Evolutionary conservation across 2,888 invertebrate genomes (phyloP).

Genomic region (Lamproptera curius): DNA sequence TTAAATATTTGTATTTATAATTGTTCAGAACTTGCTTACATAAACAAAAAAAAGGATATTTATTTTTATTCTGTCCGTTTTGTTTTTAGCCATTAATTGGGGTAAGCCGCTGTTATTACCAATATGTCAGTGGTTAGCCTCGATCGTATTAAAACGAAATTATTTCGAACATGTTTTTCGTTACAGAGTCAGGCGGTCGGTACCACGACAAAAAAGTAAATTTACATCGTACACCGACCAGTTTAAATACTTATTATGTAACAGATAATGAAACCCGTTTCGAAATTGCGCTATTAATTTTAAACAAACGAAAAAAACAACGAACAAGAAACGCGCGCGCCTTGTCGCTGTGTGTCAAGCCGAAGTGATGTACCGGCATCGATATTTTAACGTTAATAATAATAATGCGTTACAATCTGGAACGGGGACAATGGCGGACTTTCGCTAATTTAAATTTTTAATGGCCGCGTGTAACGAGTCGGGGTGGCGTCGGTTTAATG

Average conservation of each 20-base stretch:
- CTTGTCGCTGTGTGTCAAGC: neutral
- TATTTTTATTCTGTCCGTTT: too few species aligned
- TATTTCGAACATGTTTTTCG: conserved; percentile 15
- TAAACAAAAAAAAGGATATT: too few species aligned
- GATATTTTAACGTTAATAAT: too few species aligned
- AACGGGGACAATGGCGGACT: conserved; percentile 30
- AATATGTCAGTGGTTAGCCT: conserved; percentile 20
- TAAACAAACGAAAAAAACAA: conserved; percentile 2
- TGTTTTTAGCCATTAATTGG: conserved; percentile 6
- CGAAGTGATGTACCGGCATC: conserved; percentile 16
- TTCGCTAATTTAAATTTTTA: conserved; percentile 38
- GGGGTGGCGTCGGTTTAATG: conserved; percentile 29
- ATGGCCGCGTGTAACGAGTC: conserved; percentile 28
- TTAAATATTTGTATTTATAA: too few species aligned
- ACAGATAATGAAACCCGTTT: conserved; percentile 14
- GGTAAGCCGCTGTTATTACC: conserved; percentile 9
- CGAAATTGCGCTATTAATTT: conserved; percentile 10
- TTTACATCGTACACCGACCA: conserved; percentile 10
- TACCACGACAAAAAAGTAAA: conserved; percentile 11
- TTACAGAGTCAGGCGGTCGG: neutral
- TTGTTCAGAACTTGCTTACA: too few species aligned
- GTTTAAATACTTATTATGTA: conserved; percentile 16
- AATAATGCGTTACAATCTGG: conserved; percentile 12
- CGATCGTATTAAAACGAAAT: conserved; percentile 16
- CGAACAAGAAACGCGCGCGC: too few species aligned